Evolutionary conservation across 2,888 invertebrate genomes (phyloP), one percentile per base, ranked within the genome.

Genomic region (Agriopis marginaria): DNA sequence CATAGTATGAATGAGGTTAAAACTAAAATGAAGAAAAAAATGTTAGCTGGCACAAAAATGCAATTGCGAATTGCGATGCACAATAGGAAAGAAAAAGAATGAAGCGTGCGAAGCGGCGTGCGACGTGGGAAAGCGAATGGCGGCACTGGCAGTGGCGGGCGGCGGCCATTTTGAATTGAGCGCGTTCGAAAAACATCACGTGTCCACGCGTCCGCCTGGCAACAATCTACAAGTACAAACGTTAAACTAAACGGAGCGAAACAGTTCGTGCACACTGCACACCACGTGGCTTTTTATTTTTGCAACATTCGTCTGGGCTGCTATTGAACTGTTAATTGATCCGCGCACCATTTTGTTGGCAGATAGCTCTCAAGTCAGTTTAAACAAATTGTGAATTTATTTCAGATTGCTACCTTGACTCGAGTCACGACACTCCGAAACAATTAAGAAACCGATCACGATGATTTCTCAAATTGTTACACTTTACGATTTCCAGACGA

Each of bases 61-160:
- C 83, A 86, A 87, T 82, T 81, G 84, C 82, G 77, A 89, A 88
- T 83, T 84, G 82, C 79, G 73, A 84, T 83, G 83, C 81, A 86
- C 86, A 89, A 89, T 86, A 54, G 63, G 82, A 89, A 89, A 89
- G 86, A 89, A 90, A 89, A 82, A 90, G 86, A 87, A 86, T 85
- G 84, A 88, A 87, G 85, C 87, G 86, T 87, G 87, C 88, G 79
- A 85, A 87, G 85, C 86, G 84, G 87, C 67, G 72, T 64, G 66
- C 74, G 71, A 93, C 92, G 92, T 93, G 93, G 93, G 93, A 93
- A 94, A 93, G 93, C 93, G 93, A 92, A 92, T 91, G 89, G 66
- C 66, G 17, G 70, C 44, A 66, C 62, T 60, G 62, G 90, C 87
- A 83, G 61, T 23, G 39, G 32, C 32, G 32, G 47, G 68, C 75